A percentile compares a stretch with the other conserved stretches of the same genome.
These are phyloP conservation scores for Lasaia peninsularis DNA, from an alignment of 1,140 invertebrate genomes.

Conservation along the genomic window DNA sequence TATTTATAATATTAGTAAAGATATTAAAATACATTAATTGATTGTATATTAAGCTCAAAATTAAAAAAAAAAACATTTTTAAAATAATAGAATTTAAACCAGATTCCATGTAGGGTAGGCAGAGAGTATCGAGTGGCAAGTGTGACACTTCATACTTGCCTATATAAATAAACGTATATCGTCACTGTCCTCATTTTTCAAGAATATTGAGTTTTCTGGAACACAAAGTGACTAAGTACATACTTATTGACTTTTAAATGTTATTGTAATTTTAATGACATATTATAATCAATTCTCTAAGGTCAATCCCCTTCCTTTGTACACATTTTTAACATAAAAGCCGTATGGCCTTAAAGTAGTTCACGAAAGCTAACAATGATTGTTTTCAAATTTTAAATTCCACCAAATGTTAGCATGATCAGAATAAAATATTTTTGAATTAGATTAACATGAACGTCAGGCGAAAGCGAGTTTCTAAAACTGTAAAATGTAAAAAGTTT, in stretches of 20 bases:
- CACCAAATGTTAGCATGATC: conserved; percentile 12
- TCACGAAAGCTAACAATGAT: conserved; percentile 21
- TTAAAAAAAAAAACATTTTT: too few relatives aligned
- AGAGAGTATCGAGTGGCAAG: too few relatives aligned
- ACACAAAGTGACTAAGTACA: conserved; percentile 11
- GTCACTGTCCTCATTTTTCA: background rate
- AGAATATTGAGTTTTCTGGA: background rate
- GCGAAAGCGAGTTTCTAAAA: conserved; percentile 16
- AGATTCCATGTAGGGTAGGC: too few relatives aligned
- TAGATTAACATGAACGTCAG: conserved; percentile 7
- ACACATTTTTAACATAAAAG: conserved; percentile 6
- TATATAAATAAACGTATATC: background rate
- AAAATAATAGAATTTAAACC: too few relatives aligned
- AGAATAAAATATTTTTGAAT: conserved; percentile 7
- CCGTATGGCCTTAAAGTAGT: conserved; percentile 19
- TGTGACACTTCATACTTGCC: too few relatives aligned
- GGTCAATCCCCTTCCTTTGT: conserved; percentile 23
- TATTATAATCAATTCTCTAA: conserved; percentile 23
- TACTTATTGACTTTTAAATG: conserved; percentile 27
- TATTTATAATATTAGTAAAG: too few relatives aligned
- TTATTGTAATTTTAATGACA: conserved; percentile 24
- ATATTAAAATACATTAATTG: too few relatives aligned
- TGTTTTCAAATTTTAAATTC: conserved; percentile 21
- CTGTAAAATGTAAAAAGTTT: conserved; percentile 5
- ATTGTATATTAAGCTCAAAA: too few relatives aligned